Evolutionary conservation across 2,797 vertebrate genomes (phyloP).

Genomic region (Neoniphon sammara): DNA sequence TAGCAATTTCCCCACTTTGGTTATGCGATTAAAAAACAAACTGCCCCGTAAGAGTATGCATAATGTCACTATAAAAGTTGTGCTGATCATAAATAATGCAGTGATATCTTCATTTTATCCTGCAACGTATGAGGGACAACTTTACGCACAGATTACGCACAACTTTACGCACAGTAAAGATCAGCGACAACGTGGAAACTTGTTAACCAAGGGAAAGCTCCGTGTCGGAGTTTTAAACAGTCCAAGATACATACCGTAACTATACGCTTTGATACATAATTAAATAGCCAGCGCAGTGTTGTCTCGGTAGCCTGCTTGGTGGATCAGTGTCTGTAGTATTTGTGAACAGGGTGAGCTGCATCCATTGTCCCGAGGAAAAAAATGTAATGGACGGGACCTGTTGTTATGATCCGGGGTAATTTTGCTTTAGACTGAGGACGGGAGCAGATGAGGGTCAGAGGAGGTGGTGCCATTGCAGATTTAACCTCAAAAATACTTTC

Average conservation of each 20-base stretch:
- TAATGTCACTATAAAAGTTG: conserved; percentile 66
- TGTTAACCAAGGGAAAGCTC: conserved; percentile 49
- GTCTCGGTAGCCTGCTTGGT: conserved; percentile 51
- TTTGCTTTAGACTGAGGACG: conserved; percentile 75
- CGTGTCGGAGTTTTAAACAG: conserved; percentile 52
- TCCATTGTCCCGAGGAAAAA: conserved; percentile 70
- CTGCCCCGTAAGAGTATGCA: conserved; percentile 42
- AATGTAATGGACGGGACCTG: conserved; percentile 79
- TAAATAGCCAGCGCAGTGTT: conserved; percentile 59
- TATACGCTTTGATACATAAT: conserved; percentile 54
- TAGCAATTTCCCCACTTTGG: conserved; percentile 58
- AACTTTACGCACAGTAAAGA: conserved; percentile 58
- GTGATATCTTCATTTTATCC: conserved; percentile 72
- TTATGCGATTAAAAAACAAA: conserved; percentile 62
- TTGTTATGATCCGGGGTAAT: conserved; percentile 84
- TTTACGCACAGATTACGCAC: conserved; percentile 69
- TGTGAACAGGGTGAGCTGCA: conserved; percentile 61
- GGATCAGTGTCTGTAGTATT: conserved; percentile 63
- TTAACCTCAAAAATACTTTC: conserved; percentile 56
- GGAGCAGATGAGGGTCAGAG: conserved; percentile 78
- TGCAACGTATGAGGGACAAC: conserved; percentile 32
- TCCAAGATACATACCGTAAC: conserved; percentile 50
- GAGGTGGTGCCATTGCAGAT: conserved; percentile 74
- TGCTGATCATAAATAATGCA: conserved; percentile 74
- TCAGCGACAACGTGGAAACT: conserved; percentile 38